These are phyloP conservation scores for Empidonax alnorum DNA, from an alignment of 2,113 vertebrate genomes.

Conservation along the genomic window DNA sequence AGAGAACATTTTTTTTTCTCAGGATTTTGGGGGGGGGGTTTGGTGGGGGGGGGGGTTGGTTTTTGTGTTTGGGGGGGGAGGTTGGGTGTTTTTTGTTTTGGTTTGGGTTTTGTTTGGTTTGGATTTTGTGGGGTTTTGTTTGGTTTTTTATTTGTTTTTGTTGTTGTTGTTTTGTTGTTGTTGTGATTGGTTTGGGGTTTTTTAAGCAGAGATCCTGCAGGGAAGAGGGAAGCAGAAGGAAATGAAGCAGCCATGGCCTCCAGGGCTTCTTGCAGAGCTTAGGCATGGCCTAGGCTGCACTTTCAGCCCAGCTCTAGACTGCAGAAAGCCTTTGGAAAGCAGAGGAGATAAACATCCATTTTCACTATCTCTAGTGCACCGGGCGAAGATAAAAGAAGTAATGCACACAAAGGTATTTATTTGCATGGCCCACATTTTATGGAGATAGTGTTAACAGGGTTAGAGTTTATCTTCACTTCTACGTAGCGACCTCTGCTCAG, in stretches of 20 bases:
- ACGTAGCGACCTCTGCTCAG: background rate
- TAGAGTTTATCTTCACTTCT: conserved; percentile 27
- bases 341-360: background rate
- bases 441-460: background rate
- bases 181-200: background rate
- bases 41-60: background rate
- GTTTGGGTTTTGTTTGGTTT: too few relatives aligned
- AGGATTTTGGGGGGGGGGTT: background rate
- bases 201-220: background rate
- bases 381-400: background rate
- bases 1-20: background rate
- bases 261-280: fast-evolving
- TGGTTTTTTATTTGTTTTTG: background rate
- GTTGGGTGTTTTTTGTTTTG: too few relatives aligned
- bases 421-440: background rate
- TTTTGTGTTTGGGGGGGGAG: background rate
- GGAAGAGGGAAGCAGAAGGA: background rate
- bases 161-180: too few relatives aligned
- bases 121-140: too few relatives aligned
- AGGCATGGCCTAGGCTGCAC: background rate
- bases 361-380: conserved; percentile 8
- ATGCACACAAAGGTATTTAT: background rate
- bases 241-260: fast-evolving
- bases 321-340: background rate
- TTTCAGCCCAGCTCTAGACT: background rate